A percentile compares a stretch with the other conserved stretches of the same genome.
phyloP scores from a whole-genome alignment of 1,140 invertebrate genomes.

The Gonioctena quinquepunctata region DNA sequence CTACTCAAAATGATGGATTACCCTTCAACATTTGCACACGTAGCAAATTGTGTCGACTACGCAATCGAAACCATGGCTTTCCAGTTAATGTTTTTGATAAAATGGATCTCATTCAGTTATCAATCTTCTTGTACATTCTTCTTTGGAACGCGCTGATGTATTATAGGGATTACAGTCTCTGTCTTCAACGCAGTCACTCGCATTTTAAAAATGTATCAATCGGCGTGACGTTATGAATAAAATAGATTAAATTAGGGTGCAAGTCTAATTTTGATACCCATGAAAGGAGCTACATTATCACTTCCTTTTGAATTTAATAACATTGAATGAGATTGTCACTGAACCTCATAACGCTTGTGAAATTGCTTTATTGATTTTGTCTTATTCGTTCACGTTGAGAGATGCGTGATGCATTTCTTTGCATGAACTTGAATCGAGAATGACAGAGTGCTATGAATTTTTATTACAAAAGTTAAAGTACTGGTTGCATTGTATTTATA shows the following conservation, averaged over 20 bases:
- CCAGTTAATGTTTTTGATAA: conserved; percentile 43
- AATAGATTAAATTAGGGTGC: conserved; percentile 12
- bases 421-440: too few relatives aligned
- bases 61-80: conserved; percentile 35
- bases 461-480: too few relatives aligned
- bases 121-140: conserved; percentile 37
- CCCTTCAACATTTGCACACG: conserved; percentile 39
- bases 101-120: conserved; percentile 35
- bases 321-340: neutral
- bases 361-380: too few relatives aligned
- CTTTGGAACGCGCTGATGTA: conserved; percentile 32
- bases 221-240: conserved; percentile 14
- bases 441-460: too few relatives aligned
- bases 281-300: conserved; percentile 2
- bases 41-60: conserved; percentile 44
- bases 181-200: conserved; percentile 1
- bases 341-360: neutral
- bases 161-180: conserved; percentile 22
- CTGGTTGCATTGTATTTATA: too few relatives aligned
- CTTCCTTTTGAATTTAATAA: neutral
- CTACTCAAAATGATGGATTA: conserved; percentile 36
- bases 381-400: too few relatives aligned
- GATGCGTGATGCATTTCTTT: too few relatives aligned
- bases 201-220: conserved; percentile 6
- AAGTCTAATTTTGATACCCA: conserved; percentile 1